A percentile compares a stretch with the other conserved stretches of the same genome.
Conservation (phyloP, 92 coral and sea anemone genomes). For the Phenganax subtilis region DNA sequence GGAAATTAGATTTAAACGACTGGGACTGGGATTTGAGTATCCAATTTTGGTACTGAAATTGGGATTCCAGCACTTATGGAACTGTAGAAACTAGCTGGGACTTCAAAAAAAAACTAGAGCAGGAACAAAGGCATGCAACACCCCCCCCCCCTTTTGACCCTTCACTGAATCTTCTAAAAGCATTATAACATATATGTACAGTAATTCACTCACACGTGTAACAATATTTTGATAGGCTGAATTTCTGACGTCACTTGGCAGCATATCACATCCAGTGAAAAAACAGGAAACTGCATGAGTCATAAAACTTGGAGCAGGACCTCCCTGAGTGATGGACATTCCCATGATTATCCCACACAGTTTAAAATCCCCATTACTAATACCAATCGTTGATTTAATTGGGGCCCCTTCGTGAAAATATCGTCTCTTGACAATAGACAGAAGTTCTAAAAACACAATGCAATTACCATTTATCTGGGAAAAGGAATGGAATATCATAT, state of each 20-base stretch:
- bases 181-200: too few relatives aligned
- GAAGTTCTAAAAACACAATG: constrained; percentile 44
- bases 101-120: too few relatives aligned
- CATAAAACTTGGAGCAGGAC: constrained; percentile 57
- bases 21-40: too few relatives aligned
- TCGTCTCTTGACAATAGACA: constrained; percentile 40
- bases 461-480: neutral
- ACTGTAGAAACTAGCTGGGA: too few relatives aligned
- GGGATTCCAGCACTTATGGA: too few relatives aligned
- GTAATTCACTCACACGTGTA: neutral
- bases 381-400: constrained; percentile 43
- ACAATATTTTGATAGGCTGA: neutral
- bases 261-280: too few relatives aligned
- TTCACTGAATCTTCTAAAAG: too few relatives aligned
- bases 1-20: too few relatives aligned
- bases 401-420: constrained; percentile 42
- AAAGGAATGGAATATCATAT: neutral
- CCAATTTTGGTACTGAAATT: too few relatives aligned
- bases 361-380: constrained; percentile 39
- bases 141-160: too few relatives aligned
- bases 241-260: neutral
- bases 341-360: constrained; percentile 44
- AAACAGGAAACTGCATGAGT: neutral
- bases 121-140: too few relatives aligned
- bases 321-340: constrained; percentile 57